Percentiles rank a stretch among this genome's conserved stretches.
These are phyloP conservation scores for Phengaris arion DNA, from an alignment of 2,888 invertebrate species.

Conservation along the genomic window DNA sequence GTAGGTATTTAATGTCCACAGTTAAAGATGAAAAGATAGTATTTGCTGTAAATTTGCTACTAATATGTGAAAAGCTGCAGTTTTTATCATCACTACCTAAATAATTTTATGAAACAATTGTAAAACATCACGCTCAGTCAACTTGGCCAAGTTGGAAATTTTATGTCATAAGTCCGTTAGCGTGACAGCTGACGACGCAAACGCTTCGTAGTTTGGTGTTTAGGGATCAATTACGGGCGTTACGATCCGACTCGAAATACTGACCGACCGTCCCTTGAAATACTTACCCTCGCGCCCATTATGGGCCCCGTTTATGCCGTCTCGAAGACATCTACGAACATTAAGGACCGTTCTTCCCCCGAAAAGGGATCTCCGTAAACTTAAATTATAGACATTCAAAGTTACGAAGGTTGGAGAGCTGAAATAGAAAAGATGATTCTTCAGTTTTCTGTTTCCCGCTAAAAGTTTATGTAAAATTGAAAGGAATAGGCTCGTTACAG, in stretches of 20 bases:
- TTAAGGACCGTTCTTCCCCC: slow-evolving; percentile 56
- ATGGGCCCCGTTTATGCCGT: slow-evolving; percentile 55
- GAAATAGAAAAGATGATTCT: slow-evolving; percentile 24
- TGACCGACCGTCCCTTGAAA: slow-evolving; percentile 55
- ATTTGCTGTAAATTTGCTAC: no score
- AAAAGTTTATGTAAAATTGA: slow-evolving; percentile 12
- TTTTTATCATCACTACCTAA: not conserved
- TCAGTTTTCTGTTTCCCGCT: slow-evolving; percentile 12
- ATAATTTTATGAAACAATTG: not conserved
- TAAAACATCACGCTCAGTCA: not conserved
- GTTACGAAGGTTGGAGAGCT: slow-evolving; percentile 30
- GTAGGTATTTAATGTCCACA: no score
- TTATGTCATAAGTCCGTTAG: slow-evolving; percentile 35
- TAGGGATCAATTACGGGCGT: slow-evolving; percentile 64
- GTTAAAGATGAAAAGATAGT: no score
- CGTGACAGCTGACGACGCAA: slow-evolving; percentile 35
- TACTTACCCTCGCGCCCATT: slow-evolving; percentile 72
- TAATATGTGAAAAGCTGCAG: not conserved
- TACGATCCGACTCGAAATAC: slow-evolving; percentile 42
- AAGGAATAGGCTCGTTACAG: slow-evolving; percentile 14
- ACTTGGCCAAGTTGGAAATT: slow-evolving; percentile 20
- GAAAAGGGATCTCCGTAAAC: slow-evolving; percentile 44
- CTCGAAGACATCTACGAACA: slow-evolving; percentile 64
- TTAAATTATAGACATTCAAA: slow-evolving; percentile 33
- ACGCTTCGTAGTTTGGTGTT: slow-evolving; percentile 46